phyloP scores from a whole-genome alignment of 2,888 invertebrate genomes.

The Drosophila meridionalis region DNA sequence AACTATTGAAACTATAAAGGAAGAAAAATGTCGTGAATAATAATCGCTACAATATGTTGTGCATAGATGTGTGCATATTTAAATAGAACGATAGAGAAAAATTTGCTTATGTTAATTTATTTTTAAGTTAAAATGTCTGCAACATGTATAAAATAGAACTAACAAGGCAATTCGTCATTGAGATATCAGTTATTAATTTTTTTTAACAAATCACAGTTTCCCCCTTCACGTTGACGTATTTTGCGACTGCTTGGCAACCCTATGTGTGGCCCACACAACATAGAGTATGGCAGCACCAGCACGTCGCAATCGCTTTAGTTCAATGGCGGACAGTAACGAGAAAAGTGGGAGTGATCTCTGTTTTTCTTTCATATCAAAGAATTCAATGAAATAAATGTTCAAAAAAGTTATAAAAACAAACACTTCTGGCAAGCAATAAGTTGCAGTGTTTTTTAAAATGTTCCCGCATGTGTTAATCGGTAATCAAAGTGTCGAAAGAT shows the following conservation, averaged over 20 bases:
- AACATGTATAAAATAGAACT: neutral
- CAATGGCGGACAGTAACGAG: slow-evolving; percentile 62
- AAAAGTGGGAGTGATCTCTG: slow-evolving; percentile 68
- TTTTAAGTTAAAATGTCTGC: neutral
- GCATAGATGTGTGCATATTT: too few species aligned
- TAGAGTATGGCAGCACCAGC: slow-evolving; percentile 53
- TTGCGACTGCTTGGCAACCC: slow-evolving; percentile 28
- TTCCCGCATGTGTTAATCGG: slow-evolving; percentile 28
- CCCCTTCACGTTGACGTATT: neutral
- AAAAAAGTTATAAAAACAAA: slow-evolving; percentile 5
- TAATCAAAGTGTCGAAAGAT: slow-evolving; percentile 21
- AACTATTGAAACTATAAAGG: too few species aligned
- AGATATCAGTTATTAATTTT: too few species aligned
- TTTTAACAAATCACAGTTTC: neutral
- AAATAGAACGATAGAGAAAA: too few species aligned
- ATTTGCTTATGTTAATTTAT: neutral
- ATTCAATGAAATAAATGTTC: slow-evolving; percentile 20
- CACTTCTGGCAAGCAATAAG: slow-evolving; percentile 29
- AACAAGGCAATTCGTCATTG: neutral
- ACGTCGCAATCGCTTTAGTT: slow-evolving; percentile 45
- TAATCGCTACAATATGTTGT: too few species aligned
- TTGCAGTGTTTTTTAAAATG: slow-evolving; percentile 55
- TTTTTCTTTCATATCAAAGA: slow-evolving; percentile 33
- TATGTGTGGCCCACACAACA: slow-evolving; percentile 6
- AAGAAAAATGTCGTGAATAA: too few species aligned